Base-by-base conservation (phyloP, 2,113 vertebrate species). In the Pedetes capensis region DNA sequence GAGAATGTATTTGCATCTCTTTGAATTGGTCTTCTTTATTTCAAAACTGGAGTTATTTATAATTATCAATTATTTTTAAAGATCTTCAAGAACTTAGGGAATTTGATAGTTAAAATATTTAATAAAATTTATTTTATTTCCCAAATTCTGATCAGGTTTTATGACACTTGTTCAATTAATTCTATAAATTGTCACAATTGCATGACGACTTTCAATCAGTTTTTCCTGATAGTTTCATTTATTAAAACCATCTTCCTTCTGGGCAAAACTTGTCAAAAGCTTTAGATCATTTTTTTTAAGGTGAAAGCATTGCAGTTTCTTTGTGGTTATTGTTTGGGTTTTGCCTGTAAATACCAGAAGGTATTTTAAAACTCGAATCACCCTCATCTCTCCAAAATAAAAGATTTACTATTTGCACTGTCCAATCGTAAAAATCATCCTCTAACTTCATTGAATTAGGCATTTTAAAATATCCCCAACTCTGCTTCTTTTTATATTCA, bases 161-260 rank as follows among this genome's bases (percentile, higher is more conserved):
- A 8, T 72, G 27, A 3, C 8, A 82, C 3, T 22, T 81, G 39
- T 11, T 87, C 51, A 63, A 39, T 44, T 27, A 10, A 64, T 64
- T 23, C 6, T 1, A 9, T 53, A 2, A 2, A n/a, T n/a, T n/a
- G n/a, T 53, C 25, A 22, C 3, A 55, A 53, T 29, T 27, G 4
- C 13, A 29, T 42, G 23, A 8, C 39, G 27, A 81, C 2, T 71
- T 57, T 39, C 23, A 20, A 29, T 63, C 29, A 25, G n/a, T 20
- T 49, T 44, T 64, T 82, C 17, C 17, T 29, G 6, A 34, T 0
- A 17, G 14, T 75, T 75, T 14, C 29, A 27, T 57, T 82, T 44
- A 47, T 13, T 0, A 18, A 37, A 44, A 27, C 69, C 9, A 32
- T 2, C 16, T 68, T 59, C 16, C 22, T 42, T 72, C 34, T n/a